Percentiles rank a stretch among this genome's conserved stretches.
These are phyloP conservation scores for Sula dactylatra DNA, from an alignment of 2,113 vertebrate species.

Conservation along the genomic window DNA sequence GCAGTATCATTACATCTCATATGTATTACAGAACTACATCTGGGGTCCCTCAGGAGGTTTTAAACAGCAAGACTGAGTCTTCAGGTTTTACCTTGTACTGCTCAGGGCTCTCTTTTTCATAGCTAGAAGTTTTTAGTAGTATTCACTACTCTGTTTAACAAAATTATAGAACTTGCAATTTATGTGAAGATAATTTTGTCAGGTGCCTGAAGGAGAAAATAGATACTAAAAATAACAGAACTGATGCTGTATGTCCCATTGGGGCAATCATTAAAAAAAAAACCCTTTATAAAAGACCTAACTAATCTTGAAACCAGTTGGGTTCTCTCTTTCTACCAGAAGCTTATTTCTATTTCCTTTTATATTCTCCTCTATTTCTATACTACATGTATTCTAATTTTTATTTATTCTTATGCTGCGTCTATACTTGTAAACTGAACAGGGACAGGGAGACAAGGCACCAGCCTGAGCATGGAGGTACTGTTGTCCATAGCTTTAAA, in stretches of 20 bases:
- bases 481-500: background rate
- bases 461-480: background rate
- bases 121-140: background rate
- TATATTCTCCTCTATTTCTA: background rate
- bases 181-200: background rate
- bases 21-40: background rate
- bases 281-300: background rate
- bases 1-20: background rate
- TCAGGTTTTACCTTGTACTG: background rate
- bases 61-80: background rate
- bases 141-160: background rate
- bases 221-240: background rate
- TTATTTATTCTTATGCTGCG: background rate
- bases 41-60: background rate
- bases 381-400: background rate
- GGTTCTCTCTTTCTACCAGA: background rate
- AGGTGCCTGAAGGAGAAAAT: background rate
- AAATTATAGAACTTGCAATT: background rate
- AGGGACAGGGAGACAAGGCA: background rate
- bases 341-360: background rate
- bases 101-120: background rate
- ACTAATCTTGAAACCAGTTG: background rate
- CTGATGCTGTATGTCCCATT: background rate
- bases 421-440: background rate
- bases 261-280: background rate